These are phyloP conservation scores for Odontomachus brunneus DNA, from an alignment of 1,140 invertebrate species.

Conservation along the genomic window DNA sequence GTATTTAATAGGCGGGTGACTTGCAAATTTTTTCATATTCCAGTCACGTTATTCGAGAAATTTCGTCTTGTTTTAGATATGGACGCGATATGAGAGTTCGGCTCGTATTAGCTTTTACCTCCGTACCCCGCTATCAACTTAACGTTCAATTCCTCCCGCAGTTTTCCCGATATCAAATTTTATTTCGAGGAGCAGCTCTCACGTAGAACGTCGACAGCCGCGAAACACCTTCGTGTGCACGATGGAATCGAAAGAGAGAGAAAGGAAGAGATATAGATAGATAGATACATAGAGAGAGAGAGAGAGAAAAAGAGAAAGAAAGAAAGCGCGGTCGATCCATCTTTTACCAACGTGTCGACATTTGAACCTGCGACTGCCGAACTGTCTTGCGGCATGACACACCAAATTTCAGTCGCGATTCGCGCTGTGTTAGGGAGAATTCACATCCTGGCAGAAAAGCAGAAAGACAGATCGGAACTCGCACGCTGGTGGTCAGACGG, in stretches of 20 bases:
- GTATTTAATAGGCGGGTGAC: background rate
- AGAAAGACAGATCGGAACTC: too few relatives aligned
- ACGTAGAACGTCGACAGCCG: background rate
- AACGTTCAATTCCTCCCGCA: background rate
- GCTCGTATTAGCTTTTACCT: too few relatives aligned
- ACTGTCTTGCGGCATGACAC: too few relatives aligned
- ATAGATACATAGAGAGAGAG: too few relatives aligned
- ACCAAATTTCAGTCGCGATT: background rate
- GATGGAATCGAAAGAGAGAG: too few relatives aligned
- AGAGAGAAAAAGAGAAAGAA: too few relatives aligned
- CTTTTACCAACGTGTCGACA: background rate
- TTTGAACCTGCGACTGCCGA: conserved; percentile 3
- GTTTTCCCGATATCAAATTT: conserved; percentile 3
- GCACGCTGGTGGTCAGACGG: too few relatives aligned
- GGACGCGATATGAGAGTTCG: too few relatives aligned
- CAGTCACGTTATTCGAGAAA: background rate
- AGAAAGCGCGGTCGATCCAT: background rate
- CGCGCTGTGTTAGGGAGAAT: too few relatives aligned
- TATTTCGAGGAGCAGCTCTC: background rate
- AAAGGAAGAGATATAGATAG: too few relatives aligned
- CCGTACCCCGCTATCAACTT: too few relatives aligned
- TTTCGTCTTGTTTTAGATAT: background rate
- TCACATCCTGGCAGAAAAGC: too few relatives aligned
- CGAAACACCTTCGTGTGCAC: background rate
- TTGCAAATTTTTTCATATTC: background rate